Base-by-base conservation (phyloP, 2,888 invertebrate species). In the Heliconius ismenius region DNA sequence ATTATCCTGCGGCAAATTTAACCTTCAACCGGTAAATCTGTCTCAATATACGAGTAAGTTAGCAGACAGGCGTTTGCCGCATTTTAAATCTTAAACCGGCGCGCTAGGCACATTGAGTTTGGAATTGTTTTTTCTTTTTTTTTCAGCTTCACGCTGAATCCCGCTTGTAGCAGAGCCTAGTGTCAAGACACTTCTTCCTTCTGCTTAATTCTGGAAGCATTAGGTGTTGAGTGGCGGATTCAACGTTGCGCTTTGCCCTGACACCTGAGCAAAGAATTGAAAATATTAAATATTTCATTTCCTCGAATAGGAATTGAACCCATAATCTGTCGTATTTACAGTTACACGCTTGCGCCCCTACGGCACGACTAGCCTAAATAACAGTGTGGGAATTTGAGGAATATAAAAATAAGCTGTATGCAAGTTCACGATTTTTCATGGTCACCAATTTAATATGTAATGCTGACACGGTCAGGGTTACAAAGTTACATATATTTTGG, bases 1-100 rank as follows among this genome's bases (percentile, higher is more conserved):
- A 83, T 83, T 82, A 82, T 83, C 83, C 84, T 84, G 84, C 83
- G 83, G 82, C 76, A 82, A 72, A 78, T 82, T 80, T 82, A 82
- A 81, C 82, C 82, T 82, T 82, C 82, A 78, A 64, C 69, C 69
- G 72, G 60, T 70, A 65, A 77, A 75, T 69, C 69, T 60, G 77
- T 75, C 73, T 64, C 58, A 76, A 58, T 65, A 65, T 28, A 32
- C 32, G 32, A 32, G 32, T 7, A 54, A 36, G 58, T 64, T 49
- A 64, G 54, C 36, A 64, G 70, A 64, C 58, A 69, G 43, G 54
- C 26, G 21, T 76, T 70, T 76, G 70, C 70, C 75, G 64, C 76
- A 76, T 72, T 76, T 64, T 64, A 15, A 49, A 54, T 4, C 70
- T 58, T 68, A 32, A 64, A 39, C 21, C 24, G 60, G 39, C 7